Base-by-base conservation (phyloP, 2,888 invertebrate species). In the Andrena fulva region DNA sequence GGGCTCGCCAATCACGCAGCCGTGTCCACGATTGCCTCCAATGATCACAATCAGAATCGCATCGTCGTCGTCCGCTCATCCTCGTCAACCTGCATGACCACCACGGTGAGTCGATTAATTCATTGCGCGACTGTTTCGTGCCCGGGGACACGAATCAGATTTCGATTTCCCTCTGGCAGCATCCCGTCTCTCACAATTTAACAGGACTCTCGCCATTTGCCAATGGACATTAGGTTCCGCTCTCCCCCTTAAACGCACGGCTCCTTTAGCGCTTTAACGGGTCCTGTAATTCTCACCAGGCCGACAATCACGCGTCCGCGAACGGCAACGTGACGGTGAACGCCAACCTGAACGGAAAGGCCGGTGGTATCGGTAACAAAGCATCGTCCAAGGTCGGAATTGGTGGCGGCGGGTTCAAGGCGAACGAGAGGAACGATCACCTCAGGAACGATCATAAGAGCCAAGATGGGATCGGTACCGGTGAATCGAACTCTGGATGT, bases 11-110 rank as follows among this genome's bases (percentile, higher is more conserved):
- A 90, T 84, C 89, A 88, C 68, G 89, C 89, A 35, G 87, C 88
- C 60, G 90, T 92, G 63, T 90, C 91, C 74, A 89, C 90, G 76
- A 89, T 91, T 74, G 90, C 90, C 80, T 90, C 91, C 73, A 93
- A 90, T 87, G 93, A 93, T 89, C 93, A 93, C 90, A 93, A 93
- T 87, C 93, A 93, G 90, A 93, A 93, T 89, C 91, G 93, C 81
- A 93, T 93, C 89, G 93, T 93, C 84, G 93, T 93, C 84, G 92
- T 93, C 56, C 91, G 93, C 86, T 92, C 93, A 50, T 91, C 93
- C 73, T 89, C 91, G 76, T 87, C 93, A 84, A 89, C 91, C 79
- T 91, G 91, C 77, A 90, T 92, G 88, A 92, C 92, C 80, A 89
- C 90, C 72, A 82, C 91, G 90, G 92, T 92, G 88, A 92, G 89